These are phyloP conservation scores for Allacma fusca DNA, from an alignment of 2,888 invertebrate species.

Conservation along the genomic window DNA sequence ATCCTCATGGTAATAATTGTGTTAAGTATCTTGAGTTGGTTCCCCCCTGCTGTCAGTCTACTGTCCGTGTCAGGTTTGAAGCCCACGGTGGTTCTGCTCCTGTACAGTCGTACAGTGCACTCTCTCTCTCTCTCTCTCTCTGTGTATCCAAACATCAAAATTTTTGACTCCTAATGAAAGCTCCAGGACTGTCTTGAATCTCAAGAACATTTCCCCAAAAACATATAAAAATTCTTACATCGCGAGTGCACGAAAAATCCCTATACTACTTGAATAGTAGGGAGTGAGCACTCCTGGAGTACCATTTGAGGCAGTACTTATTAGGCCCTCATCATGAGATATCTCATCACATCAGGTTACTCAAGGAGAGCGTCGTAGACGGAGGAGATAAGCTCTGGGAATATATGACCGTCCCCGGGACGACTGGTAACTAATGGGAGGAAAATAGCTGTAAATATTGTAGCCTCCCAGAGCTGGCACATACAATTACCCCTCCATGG, in stretches of 20 bases:
- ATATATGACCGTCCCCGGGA: background rate
- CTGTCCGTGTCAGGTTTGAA: background rate
- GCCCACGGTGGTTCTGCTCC: no score
- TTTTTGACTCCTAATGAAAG: no score
- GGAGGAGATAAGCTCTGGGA: background rate
- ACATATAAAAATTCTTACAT: background rate
- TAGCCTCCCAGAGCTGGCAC: constrained; percentile 6
- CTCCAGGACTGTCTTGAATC: no score
- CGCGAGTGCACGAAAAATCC: background rate
- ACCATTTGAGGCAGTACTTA: background rate
- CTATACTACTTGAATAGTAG: background rate
- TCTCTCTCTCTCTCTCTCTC: no score
- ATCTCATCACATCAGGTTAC: constrained; percentile 12
- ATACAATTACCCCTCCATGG: background rate
- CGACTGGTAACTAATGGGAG: background rate
- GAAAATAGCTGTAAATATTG: constrained; percentile 3
- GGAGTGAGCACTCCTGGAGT: background rate
- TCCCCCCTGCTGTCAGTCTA: constrained; percentile 16
- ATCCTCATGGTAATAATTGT: background rate
- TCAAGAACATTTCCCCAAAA: no score
- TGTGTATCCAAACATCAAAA: no score
- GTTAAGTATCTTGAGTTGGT: constrained; percentile 1
- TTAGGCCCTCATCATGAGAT: constrained; percentile 1
- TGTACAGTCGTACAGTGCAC: no score
- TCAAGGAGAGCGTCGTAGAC: background rate